These are phyloP conservation scores for Crematogaster levior DNA, from an alignment of 2,888 invertebrate species.

Conservation along the genomic window DNA sequence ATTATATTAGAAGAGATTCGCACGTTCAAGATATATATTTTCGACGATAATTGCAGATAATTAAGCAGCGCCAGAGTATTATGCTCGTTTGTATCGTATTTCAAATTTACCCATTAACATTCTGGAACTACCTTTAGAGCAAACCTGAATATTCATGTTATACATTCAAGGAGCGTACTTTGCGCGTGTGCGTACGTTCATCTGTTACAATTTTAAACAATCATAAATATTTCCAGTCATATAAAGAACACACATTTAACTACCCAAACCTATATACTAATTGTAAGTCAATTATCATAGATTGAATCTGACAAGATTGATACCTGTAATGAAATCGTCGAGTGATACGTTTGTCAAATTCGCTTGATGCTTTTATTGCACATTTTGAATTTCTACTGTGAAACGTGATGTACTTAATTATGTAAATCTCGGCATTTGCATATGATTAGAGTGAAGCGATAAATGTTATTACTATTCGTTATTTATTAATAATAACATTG, in stretches of 20 bases:
- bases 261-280: slow-evolving; percentile 50
- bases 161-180: background rate
- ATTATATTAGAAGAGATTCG: slow-evolving; percentile 55
- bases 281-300: slow-evolving; percentile 66
- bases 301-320: slow-evolving; percentile 53
- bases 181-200: slow-evolving; percentile 8
- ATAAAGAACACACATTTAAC: slow-evolving; percentile 32
- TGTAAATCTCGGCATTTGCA: slow-evolving; percentile 67
- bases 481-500: slow-evolving; percentile 79
- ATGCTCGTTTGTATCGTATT: slow-evolving; percentile 7
- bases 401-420: slow-evolving; percentile 74
- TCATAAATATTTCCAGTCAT: slow-evolving; percentile 48
- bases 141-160: slow-evolving; percentile 11
- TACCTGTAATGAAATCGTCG: slow-evolving; percentile 53
- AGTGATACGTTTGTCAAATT: slow-evolving; percentile 46
- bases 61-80: slow-evolving; percentile 32
- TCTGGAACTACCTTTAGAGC: slow-evolving; percentile 18
- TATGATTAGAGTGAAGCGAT: slow-evolving; percentile 55
- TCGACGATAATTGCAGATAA: slow-evolving; percentile 5
- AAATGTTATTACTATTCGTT: slow-evolving; percentile 66
- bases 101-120: slow-evolving; percentile 26
- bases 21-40: slow-evolving; percentile 47
- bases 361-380: slow-evolving; percentile 59
- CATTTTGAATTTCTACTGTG: slow-evolving; percentile 58
- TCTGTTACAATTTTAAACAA: slow-evolving; percentile 38